A percentile compares a stretch with the other conserved stretches of the same genome.
Evolutionary conservation across 2,797 vertebrate genomes (phyloP).

Genomic region (Chiloscyllium punctatum): DNA sequence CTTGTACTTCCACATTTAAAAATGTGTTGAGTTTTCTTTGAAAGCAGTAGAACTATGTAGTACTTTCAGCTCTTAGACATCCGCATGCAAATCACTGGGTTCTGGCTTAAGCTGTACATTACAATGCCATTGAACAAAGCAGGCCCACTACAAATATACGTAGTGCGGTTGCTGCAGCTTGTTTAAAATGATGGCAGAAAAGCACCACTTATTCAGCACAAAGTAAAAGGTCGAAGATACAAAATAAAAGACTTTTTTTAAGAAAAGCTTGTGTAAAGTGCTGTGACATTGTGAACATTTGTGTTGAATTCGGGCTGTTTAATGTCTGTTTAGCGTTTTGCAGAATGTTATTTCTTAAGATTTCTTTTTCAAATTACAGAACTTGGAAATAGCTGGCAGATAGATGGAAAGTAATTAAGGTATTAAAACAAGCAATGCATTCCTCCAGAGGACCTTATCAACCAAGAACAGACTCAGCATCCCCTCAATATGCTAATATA

Average conservation of each 20-base stretch:
- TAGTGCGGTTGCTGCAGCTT: background rate
- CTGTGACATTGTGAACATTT: conserved; percentile 9
- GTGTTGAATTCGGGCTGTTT: conserved; percentile 34
- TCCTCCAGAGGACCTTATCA: conserved; percentile 65
- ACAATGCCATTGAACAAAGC: background rate
- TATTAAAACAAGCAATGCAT: conserved; percentile 62
- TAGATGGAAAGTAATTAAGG: conserved; percentile 61
- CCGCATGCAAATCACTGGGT: background rate
- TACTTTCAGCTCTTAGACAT: conserved; percentile 1
- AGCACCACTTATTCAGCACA: background rate
- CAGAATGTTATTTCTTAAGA: conserved; percentile 47
- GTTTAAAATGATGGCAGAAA: background rate
- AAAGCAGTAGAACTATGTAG: background rate
- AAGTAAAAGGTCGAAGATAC: background rate
- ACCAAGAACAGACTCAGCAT: conserved; percentile 57
- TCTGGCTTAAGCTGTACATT: background rate
- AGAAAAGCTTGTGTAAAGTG: background rate
- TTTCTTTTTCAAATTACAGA: conserved; percentile 41
- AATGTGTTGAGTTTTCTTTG: background rate
- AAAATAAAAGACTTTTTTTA: background rate
- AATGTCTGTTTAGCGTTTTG: conserved; percentile 39
- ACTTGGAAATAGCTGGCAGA: conserved; percentile 40
- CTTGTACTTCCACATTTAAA: conserved; percentile 16
- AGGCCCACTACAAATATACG: background rate
- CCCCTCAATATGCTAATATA: conserved; percentile 58